A percentile compares a stretch with the other conserved stretches of the same genome.
Conservation (phyloP, 2,797 vertebrate species). For the Thaleichthys pacificus region DNA sequence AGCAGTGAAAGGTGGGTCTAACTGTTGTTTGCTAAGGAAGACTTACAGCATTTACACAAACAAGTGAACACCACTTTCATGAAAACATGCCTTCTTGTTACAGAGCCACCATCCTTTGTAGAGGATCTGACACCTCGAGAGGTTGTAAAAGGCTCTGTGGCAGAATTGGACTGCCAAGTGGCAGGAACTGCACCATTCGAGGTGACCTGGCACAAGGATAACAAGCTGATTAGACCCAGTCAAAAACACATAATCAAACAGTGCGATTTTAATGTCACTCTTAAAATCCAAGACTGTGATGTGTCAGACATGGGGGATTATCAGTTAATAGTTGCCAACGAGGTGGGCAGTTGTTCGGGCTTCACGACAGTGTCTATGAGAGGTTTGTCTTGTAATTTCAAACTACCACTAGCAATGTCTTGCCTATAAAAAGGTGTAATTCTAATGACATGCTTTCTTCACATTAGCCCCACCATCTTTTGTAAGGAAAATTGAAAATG, state of each 20-base stretch:
- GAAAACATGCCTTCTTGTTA: slow-evolving; percentile 47
- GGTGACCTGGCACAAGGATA: slow-evolving; percentile 87
- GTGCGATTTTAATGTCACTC: slow-evolving; percentile 75
- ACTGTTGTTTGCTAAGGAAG: background rate
- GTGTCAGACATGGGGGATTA: slow-evolving; percentile 83
- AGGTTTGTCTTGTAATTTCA: slow-evolving; percentile 78
- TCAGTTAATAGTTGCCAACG: slow-evolving; percentile 83
- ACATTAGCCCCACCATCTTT: slow-evolving; percentile 85
- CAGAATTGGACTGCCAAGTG: slow-evolving; percentile 81
- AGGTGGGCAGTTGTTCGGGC: slow-evolving; percentile 82
- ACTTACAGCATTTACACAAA: background rate
- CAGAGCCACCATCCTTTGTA: slow-evolving; percentile 86
- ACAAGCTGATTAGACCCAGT: slow-evolving; percentile 82
- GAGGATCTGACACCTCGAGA: slow-evolving; percentile 77
- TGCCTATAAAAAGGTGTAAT: slow-evolving; percentile 19
- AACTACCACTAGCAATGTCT: background rate
- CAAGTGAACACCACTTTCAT: slow-evolving; percentile 10
- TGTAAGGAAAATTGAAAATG: slow-evolving; percentile 82
- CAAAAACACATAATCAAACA: slow-evolving; percentile 79
- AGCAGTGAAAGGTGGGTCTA: slow-evolving; percentile 89
- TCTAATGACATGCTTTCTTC: slow-evolving; percentile 45
- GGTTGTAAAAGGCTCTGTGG: slow-evolving; percentile 81
- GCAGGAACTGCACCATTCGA: slow-evolving; percentile 84
- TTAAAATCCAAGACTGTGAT: slow-evolving; percentile 82
- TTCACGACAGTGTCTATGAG: slow-evolving; percentile 79